Evolutionary conservation across 2,797 vertebrate genomes (phyloP), one percentile per base, ranked within the genome.

Genomic region (Halcyon badia): DNA sequence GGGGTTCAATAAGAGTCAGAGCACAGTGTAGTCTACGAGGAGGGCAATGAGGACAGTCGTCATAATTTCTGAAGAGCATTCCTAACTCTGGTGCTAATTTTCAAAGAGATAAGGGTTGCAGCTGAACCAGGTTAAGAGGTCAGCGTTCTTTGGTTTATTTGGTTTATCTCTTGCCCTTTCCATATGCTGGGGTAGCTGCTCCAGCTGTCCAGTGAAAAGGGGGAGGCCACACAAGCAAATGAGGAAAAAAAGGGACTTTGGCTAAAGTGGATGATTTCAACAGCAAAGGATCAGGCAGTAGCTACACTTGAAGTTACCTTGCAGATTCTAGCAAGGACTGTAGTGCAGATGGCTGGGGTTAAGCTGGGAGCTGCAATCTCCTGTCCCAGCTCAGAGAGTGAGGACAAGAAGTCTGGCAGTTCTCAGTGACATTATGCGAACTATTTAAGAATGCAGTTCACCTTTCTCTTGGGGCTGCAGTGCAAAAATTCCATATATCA

Each of bases 1-100:
- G 37, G 33, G 75, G 33, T 46, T 92, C 87, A 83, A 3, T 65
- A 80, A 77, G n/a, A 87, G 83, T 56, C 80, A 90, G 95, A 92
- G 95, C 95, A 25, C 33, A 14, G 28, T 21, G 17, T n/a, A 48
- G 15, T 51, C 51, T 82, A 0, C 6, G 25, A 41, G n/a, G 15
- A 81, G 6, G 37, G 61, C 51, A 79, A 0, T 10, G 25, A 37
- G n/a, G 17, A 81, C 6, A 41, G 61, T 19, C 12, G 5, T 22
- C 64, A 35, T 35, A 2, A 5, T 16, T 64, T 86, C 79, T 80
- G 56, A 78, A 42, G 6, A 65, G 10, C 28, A 14, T 85, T 83
- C 35, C 75, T 68, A 64, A 17, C 57, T 69, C 62, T 69, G 44
- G 18, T 30, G 66, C 41, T 83, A 6, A 37, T 75, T 76, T 94